Evolutionary conservation across 1,140 invertebrate genomes (phyloP).

Genomic region (Potamilus streckersoni): DNA sequence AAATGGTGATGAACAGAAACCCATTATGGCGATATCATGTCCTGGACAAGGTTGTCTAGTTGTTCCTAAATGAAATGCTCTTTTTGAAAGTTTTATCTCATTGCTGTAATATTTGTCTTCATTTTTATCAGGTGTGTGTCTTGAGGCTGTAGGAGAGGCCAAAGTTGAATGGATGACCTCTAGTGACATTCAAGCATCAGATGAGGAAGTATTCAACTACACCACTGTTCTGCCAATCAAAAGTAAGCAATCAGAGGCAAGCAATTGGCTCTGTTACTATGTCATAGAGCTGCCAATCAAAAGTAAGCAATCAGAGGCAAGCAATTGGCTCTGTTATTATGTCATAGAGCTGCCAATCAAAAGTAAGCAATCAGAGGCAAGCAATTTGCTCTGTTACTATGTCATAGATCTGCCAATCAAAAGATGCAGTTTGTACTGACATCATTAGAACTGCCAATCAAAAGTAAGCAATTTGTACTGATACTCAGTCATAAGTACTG

Average conservation of each 20-base stretch:
- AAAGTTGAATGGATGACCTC: slow-evolving; percentile 65
- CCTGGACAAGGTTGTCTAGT: too few species aligned
- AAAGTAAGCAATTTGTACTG: too few species aligned
- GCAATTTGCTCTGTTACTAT: neutral
- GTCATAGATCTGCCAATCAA: too few species aligned
- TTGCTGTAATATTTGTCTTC: neutral
- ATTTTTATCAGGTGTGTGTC: slow-evolving; percentile 53
- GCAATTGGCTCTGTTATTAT: neutral
- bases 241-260: slow-evolving; percentile 49
- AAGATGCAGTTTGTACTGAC: too few species aligned
- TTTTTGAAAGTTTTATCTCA: too few species aligned
- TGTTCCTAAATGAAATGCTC: too few species aligned
- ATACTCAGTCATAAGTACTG: too few species aligned
- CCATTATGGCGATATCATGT: too few species aligned
- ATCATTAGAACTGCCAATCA: too few species aligned
- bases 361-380: slow-evolving; percentile 34
- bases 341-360: too few species aligned
- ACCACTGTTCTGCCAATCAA: slow-evolving; percentile 62
- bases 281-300: too few species aligned
- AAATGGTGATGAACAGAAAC: too few species aligned
- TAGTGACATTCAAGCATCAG: slow-evolving; percentile 62
- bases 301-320: slow-evolving; percentile 34
- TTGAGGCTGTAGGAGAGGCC: slow-evolving; percentile 62
- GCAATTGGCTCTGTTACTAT: neutral
- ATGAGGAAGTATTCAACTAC: slow-evolving; percentile 64